Conservation (phyloP, 2,888 invertebrate genomes). For the Lottia scabra region DNA sequence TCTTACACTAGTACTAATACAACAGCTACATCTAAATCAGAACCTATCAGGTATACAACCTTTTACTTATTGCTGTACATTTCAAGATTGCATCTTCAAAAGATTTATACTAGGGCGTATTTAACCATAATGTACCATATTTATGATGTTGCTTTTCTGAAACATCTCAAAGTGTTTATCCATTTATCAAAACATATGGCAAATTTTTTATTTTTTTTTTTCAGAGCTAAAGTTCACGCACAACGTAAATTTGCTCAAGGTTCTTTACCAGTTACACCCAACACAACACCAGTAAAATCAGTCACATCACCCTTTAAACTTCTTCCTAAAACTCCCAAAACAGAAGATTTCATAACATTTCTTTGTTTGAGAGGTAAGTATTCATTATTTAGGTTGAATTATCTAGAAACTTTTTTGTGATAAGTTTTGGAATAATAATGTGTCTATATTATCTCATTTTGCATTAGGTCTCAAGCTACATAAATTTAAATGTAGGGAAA, state of each 20-base stretch:
- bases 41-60: background rate
- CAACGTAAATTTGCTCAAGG: constrained; percentile 89
- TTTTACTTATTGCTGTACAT: no score
- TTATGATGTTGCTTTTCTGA: no score
- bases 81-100: no score
- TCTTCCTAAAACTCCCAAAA: constrained; percentile 77
- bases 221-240: constrained; percentile 49
- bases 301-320: constrained; percentile 46
- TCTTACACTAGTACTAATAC: constrained; percentile 24
- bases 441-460: no score
- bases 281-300: constrained; percentile 42
- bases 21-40: background rate
- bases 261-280: constrained; percentile 46
- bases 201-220: constrained; percentile 9
- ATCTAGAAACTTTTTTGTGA: no score
- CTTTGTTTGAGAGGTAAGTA: constrained; percentile 81
- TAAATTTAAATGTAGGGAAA: no score
- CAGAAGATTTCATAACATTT: constrained; percentile 88
- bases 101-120: no score
- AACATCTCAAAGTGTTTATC: no score
- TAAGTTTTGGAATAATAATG: no score
- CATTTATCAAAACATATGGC: no score
- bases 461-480: no score
- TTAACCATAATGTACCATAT: no score
- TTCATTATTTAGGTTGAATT: background rate